phyloP scores from a whole-genome alignment of 2,888 invertebrate genomes.

The Dynastes grantii region DNA sequence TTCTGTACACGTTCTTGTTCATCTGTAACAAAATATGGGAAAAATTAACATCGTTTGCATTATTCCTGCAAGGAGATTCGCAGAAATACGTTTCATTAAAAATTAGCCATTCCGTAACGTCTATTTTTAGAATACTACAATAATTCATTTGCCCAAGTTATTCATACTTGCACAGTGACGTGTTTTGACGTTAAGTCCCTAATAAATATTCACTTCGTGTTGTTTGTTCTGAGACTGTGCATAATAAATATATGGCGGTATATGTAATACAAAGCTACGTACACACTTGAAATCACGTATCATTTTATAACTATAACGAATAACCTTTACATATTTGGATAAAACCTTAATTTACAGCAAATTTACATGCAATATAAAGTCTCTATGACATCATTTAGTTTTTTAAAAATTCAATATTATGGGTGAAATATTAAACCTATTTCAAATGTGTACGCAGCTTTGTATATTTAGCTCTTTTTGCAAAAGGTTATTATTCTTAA shows the following conservation, averaged over 20 bases:
- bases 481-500: not conserved
- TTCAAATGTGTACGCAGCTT: no score
- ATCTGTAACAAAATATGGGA: slow-evolving; percentile 80
- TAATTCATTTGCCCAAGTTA: slow-evolving; percentile 37
- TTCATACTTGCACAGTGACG: slow-evolving; percentile 25
- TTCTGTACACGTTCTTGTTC: slow-evolving; percentile 99
- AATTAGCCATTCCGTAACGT: slow-evolving; percentile 19
- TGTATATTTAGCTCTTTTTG: no score
- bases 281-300: no score
- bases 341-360: not conserved
- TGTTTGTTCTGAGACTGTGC: slow-evolving; percentile 14
- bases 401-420: no score
- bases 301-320: no score
- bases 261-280: not conserved
- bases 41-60: not conserved
- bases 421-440: no score
- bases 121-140: slow-evolving; percentile 45
- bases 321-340: not conserved
- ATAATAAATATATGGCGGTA: not conserved
- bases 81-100: slow-evolving; percentile 1
- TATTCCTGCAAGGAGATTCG: slow-evolving; percentile 17
- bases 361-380: no score
- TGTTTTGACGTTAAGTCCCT: not conserved
- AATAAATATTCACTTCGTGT: slow-evolving; percentile 48
- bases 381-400: no score